Evolutionary conservation across 2,113 vertebrate genomes (phyloP).

Genomic region (Ctenodactylus gundi): DNA sequence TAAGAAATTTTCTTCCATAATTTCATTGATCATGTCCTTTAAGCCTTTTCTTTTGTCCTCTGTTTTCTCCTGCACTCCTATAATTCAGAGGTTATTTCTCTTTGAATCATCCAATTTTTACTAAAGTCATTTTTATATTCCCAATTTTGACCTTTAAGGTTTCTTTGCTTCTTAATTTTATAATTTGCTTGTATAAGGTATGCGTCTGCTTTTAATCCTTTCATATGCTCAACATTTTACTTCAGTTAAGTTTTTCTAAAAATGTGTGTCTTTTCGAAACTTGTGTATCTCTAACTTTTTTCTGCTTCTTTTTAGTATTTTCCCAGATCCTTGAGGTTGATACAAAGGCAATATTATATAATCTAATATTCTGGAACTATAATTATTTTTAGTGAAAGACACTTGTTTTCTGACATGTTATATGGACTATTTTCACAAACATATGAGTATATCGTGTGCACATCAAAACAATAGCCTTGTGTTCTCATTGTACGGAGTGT

Average conservation of each 20-base stretch:
- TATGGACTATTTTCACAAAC: not conserved
- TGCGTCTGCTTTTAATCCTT: not conserved
- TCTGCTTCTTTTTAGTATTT: not conserved
- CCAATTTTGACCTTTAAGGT: not conserved
- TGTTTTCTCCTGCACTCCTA: too few relatives aligned
- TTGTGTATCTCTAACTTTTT: not conserved
- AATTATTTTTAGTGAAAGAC: not conserved
- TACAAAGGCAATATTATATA: not conserved
- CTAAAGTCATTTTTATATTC: not conserved
- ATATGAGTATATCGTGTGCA: not conserved
- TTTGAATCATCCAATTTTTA: too few relatives aligned
- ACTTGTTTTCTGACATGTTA: too few relatives aligned
- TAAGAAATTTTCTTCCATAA: too few relatives aligned
- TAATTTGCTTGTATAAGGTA: not conserved
- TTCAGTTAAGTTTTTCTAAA: not conserved
- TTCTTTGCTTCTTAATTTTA: not conserved
- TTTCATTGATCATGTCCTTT: too few relatives aligned
- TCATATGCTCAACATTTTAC: not conserved
- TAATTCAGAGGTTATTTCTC: too few relatives aligned
- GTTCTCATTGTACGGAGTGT: not conserved
- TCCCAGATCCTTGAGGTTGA: not conserved
- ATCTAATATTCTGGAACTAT: not conserved
- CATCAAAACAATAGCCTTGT: not conserved
- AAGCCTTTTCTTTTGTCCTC: too few relatives aligned
- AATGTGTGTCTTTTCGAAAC: not conserved